Percentiles rank a stretch among this genome's conserved stretches.
Conservation (phyloP, 2,888 invertebrate species). For the Hemicrepidius hirtus region DNA sequence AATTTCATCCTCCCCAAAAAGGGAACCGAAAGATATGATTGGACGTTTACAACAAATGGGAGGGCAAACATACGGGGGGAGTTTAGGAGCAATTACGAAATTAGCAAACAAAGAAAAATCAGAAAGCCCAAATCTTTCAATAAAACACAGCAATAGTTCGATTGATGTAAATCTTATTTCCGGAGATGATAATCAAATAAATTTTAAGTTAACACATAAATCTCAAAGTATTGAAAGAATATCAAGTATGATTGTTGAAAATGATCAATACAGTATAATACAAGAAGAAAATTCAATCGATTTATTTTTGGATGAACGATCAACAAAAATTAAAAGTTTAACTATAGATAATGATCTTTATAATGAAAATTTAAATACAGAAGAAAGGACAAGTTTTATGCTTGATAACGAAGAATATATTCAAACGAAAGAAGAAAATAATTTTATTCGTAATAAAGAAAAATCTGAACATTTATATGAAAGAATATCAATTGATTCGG, state of each 20-base stretch:
- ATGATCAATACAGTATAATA: constrained; percentile 57
- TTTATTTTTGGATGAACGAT: constrained; percentile 11
- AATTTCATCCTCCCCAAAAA: constrained; percentile 34
- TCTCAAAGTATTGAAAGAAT: constrained; percentile 21
- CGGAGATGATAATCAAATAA: neutral
- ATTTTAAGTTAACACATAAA: neutral
- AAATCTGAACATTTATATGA: constrained; percentile 49
- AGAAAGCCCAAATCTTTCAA: neutral
- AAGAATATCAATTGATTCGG: constrained; percentile 49
- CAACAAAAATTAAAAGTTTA: constrained; percentile 8
- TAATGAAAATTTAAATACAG: neutral
- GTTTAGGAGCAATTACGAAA: constrained; percentile 59
- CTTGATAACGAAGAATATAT: constrained; percentile 52
- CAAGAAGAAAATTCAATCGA: constrained; percentile 46
- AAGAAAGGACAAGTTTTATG: constrained; percentile 11
- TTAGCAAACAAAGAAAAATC: constrained; percentile 20
- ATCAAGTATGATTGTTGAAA: constrained; percentile 54
- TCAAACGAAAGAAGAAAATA: constrained; percentile 3
- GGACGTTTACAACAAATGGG: constrained; percentile 65
- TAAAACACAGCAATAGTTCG: constrained; percentile 3
- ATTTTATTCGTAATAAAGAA: constrained; percentile 57
- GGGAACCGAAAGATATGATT: constrained; percentile 57
- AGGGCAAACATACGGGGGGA: constrained; percentile 65
- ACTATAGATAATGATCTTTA: constrained; percentile 42
- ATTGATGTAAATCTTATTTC: neutral